Evolutionary conservation across 2,888 invertebrate genomes (phyloP), one percentile per base, ranked within the genome.

Genomic region (Odontocerum albicorne): DNA sequence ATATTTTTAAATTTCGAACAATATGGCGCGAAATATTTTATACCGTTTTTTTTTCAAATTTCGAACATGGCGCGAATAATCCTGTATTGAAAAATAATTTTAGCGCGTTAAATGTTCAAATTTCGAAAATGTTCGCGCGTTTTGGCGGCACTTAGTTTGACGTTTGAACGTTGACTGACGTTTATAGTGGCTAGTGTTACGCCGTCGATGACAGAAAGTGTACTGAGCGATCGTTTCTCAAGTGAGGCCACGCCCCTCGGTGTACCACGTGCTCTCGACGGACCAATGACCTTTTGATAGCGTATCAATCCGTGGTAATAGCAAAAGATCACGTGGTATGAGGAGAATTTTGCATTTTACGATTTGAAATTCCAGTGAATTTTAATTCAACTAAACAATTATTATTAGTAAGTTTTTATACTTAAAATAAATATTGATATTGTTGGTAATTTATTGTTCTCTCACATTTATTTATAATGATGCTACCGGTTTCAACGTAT

Each of bases 271-370:
- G 49, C 27, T 40, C n/a, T 2, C n/a, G 15, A 32, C 49, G 31
- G 49, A 40, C 49, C 49, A 49, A 49, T 49, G 49, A 49, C 49
- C 49, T 49, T 32, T 6, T 49, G 49, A 49, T 49, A 49, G 44
- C 19, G 19, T 44, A 44, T 44, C 44, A 21, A n/a, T 42, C 43
- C 22, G 43, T 16, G 16, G 44, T 12, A 12, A 8, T 16, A 32
- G 32, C 33, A 27, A 27, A 7, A 27, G 10, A 27, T 27, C n/a
- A n/a, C 35, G 35, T n/a, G 7, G 13, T 35, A 35, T 35, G n/a
- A 35, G 35, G 17, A 13, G n/a, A n/a, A n/a, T n/a, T n/a, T n/a
- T n/a, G n/a, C n/a, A n/a, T n/a, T n/a, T n/a, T n/a, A n/a, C n/a
- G 27, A 7, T 7, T 27, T 27, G 6, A 27, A 27, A 7, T 7